Percentiles rank a stretch among this genome's conserved stretches.
Evolutionary conservation across 2,113 vertebrate genomes (phyloP).

Genomic region (Mirza zaza): DNA sequence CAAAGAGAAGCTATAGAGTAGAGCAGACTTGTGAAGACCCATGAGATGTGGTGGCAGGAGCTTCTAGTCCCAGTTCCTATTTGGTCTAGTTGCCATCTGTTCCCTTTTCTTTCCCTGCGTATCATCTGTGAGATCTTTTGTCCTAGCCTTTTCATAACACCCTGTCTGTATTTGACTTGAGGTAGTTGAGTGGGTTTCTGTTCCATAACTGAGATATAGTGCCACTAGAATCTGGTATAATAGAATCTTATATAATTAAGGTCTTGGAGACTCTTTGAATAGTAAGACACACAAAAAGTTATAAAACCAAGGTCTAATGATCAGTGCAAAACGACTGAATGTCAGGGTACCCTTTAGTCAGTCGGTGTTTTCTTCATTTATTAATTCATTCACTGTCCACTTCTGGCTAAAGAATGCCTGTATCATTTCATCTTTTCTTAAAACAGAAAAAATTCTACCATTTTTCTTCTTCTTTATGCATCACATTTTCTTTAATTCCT

Average conservation of each 20-base stretch:
- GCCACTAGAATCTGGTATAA: neutral
- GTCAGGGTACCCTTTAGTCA: neutral
- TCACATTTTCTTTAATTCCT: neutral
- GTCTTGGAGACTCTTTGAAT: neutral
- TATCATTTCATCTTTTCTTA: conserved; percentile 2
- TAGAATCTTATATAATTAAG: neutral
- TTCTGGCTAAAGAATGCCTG: neutral
- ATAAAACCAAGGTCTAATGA: neutral
- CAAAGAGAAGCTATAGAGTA: neutral
- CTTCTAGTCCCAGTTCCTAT: neutral
- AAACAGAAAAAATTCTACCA: neutral
- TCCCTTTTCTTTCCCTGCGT: neutral
- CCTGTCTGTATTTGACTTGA: neutral
- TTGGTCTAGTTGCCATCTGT: neutral
- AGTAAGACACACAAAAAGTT: neutral
- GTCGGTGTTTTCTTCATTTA: neutral
- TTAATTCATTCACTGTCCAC: neutral
- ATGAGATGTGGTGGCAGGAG: neutral
- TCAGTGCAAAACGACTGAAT: neutral
- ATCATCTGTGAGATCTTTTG: neutral
- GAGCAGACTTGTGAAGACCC: neutral
- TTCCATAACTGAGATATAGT: neutral
- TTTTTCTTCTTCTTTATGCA: neutral
- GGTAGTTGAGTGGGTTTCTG: neutral
- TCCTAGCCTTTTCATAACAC: neutral